Conservation (phyloP, 35 echinoderm and acorn worm species). For the Eucidaris tribuloides region DNA sequence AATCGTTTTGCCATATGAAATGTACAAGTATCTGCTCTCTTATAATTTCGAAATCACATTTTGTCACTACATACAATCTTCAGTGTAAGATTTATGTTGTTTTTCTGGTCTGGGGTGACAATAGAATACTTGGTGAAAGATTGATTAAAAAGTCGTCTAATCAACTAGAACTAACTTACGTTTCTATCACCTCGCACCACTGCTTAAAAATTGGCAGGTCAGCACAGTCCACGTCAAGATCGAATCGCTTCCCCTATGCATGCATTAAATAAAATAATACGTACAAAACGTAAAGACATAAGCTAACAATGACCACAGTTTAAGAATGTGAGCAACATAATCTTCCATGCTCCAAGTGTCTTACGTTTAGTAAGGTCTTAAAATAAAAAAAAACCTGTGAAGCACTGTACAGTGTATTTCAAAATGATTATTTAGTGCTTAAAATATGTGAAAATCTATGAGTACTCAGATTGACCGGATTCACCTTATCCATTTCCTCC, state of each 20-base stretch:
- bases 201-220: not conserved
- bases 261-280: not conserved
- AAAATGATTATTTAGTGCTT: not conserved
- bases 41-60: no score
- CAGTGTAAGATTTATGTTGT: no score
- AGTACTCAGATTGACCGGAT: no score
- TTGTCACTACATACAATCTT: no score
- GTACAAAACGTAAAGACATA: not conserved
- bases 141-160: no score
- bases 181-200: not conserved
- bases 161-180: no score
- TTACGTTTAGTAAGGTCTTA: not conserved
- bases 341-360: not conserved
- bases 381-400: not conserved
- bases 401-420: not conserved
- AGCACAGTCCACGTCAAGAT: not conserved
- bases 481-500: no score
- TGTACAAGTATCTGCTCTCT: no score
- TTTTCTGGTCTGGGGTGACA: no score
- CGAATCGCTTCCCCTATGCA: not conserved
- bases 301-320: not conserved
- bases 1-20: no score
- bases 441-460: no score
- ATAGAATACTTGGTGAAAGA: no score
- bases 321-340: not conserved